Percentiles rank a stretch among this genome's conserved stretches.
Evolutionary conservation across 2,113 vertebrate species (phyloP).

Genomic region (Coreoperca whiteheadi): DNA sequence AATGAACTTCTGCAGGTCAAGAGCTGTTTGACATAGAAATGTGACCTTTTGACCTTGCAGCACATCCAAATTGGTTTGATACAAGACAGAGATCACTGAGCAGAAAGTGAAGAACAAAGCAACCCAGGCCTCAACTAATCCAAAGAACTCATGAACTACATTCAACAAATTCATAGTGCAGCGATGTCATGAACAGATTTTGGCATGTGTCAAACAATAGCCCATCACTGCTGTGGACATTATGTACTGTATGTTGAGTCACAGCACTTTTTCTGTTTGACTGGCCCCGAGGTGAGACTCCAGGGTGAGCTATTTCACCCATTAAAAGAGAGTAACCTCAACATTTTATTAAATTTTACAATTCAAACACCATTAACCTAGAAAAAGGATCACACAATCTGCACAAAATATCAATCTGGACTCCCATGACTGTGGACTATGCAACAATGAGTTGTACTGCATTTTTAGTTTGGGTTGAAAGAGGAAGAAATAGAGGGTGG

Average conservation of each 20-base stretch:
- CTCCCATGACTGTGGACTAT: background rate
- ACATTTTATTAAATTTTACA: background rate
- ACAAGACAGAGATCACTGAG: background rate
- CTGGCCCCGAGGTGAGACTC: background rate
- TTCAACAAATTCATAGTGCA: background rate
- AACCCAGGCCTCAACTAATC: background rate
- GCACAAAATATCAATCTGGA: background rate
- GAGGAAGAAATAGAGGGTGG: constrained; percentile 40
- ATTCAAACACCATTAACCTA: background rate
- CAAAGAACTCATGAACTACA: background rate
- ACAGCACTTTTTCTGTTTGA: background rate
- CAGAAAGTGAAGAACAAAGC: background rate
- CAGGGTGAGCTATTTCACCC: constrained; percentile 1
- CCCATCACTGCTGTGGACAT: background rate
- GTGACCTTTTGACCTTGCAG: background rate
- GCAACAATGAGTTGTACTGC: background rate
- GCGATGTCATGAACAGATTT: background rate
- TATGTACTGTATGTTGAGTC: background rate
- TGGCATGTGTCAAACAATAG: constrained; percentile 1
- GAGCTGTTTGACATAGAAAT: constrained; percentile 2
- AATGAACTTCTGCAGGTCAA: constrained; percentile 18
- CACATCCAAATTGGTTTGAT: constrained; percentile 4
- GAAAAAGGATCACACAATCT: background rate
- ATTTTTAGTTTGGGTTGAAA: constrained; percentile 5
- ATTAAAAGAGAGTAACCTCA: background rate